Conservation (phyloP, 2,888 invertebrate species). For the Cremastobaeus sp. region DNA sequence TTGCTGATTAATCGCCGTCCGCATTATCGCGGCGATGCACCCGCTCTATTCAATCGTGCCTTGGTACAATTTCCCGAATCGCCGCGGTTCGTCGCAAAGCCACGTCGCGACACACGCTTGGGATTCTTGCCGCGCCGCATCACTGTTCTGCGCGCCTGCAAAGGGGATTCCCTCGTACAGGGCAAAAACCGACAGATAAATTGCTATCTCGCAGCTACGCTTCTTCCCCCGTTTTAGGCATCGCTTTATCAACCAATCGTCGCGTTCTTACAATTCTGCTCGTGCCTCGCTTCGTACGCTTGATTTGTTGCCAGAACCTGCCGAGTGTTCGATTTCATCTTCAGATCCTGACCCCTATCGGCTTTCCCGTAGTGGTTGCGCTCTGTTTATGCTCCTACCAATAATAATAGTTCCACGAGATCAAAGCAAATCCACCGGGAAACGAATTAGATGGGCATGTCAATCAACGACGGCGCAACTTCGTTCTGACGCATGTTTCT, state of each 20-base stretch:
- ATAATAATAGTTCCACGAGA: conserved; percentile 35
- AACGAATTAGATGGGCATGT: conserved; percentile 40
- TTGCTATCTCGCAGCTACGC: conserved; percentile 54
- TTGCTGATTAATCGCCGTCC: no score
- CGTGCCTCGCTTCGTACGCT: conserved; percentile 47
- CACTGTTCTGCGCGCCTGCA: conserved; percentile 23
- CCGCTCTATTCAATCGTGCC: conserved; percentile 42
- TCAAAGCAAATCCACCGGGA: conserved; percentile 47
- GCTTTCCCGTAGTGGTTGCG: conserved; percentile 32
- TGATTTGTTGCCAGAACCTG: conserved; percentile 58
- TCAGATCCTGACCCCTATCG: conserved; percentile 55
- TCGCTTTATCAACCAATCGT: conserved; percentile 60
- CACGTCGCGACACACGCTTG: conserved; percentile 52
- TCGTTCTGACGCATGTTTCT: conserved; percentile 16
- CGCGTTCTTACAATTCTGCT: conserved; percentile 61
- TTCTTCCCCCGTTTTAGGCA: conserved; percentile 55
- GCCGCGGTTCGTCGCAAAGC: conserved; percentile 33
- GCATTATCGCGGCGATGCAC: no score
- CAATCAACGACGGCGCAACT: conserved; percentile 37
- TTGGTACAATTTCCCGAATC: conserved; percentile 34
- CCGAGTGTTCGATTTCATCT: conserved; percentile 59
- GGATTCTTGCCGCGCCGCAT: conserved; percentile 40
- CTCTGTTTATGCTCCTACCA: conserved; percentile 42
- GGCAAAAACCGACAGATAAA: conserved; percentile 54
- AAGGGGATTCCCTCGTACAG: conserved; percentile 46